Evolutionary conservation across 1,140 invertebrate species (phyloP).

Genomic region (Papilio machaon): DNA sequence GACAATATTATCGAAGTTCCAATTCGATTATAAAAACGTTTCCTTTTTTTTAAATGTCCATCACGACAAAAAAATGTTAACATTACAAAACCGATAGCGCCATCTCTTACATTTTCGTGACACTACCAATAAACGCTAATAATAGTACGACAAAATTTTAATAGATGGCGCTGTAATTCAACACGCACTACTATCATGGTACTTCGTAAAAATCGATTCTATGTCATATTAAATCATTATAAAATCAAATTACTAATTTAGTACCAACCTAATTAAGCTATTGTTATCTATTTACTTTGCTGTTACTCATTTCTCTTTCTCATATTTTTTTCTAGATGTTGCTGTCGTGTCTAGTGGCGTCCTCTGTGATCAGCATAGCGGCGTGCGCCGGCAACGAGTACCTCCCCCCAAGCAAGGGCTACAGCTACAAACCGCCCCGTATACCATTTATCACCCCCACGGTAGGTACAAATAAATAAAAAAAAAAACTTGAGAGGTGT

Average conservation of each 20-base stretch:
- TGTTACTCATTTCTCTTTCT: not conserved
- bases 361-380: slow-evolving; percentile 67
- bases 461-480: slow-evolving; percentile 55
- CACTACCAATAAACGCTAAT: not conserved
- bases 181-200: too few relatives aligned
- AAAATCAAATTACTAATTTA: not conserved
- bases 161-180: not conserved
- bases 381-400: slow-evolving; percentile 83
- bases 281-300: too few relatives aligned
- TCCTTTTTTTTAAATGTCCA: too few relatives aligned
- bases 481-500: too few relatives aligned
- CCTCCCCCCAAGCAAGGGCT: slow-evolving; percentile 84
- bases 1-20: not conserved
- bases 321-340: slow-evolving; percentile 69
- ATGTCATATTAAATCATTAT: too few relatives aligned
- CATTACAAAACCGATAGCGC: not conserved
- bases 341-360: slow-evolving; percentile 58
- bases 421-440: slow-evolving; percentile 83
- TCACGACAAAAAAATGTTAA: too few relatives aligned
- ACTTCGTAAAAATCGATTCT: too few relatives aligned
- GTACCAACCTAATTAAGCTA: not conserved
- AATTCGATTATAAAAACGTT: too few relatives aligned
- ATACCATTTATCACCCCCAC: slow-evolving; percentile 81
- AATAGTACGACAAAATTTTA: not conserved
- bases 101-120: not conserved